Percentiles rank a stretch among this genome's conserved stretches.
phyloP scores from a whole-genome alignment of 2,113 vertebrate species.

The Sceloporus tristichus region DNA sequence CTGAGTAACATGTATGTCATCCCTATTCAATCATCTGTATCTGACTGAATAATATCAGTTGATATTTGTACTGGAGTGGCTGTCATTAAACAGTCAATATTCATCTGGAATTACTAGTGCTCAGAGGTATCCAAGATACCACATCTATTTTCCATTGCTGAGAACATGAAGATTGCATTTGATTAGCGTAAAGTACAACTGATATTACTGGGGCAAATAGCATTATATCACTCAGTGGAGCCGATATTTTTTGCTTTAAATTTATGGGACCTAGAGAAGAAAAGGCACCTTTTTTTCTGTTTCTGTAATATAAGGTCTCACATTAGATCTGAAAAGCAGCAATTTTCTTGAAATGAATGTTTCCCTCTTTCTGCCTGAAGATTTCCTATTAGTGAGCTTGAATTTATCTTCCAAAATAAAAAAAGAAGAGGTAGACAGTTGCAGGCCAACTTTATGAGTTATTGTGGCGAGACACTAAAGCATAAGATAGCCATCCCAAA shows the following conservation, averaged over 20 bases:
- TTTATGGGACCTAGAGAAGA: not conserved
- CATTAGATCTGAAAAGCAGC: slow-evolving; percentile 12
- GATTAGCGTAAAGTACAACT: slow-evolving; percentile 40
- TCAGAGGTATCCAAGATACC: not conserved
- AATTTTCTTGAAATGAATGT: not conserved
- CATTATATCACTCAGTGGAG: not conserved
- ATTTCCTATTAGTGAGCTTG: slow-evolving; percentile 21
- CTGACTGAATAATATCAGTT: not conserved
- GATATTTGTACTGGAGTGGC: slow-evolving; percentile 45
- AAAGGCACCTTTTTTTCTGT: slow-evolving; percentile 17
- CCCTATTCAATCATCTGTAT: slow-evolving; percentile 24
- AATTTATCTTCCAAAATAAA: not conserved
- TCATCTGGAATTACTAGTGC: slow-evolving; percentile 42
- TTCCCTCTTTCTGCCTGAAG: slow-evolving; percentile 13
- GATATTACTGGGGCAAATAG: not conserved
- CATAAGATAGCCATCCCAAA: not conserved
- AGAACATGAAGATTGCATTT: slow-evolving; percentile 21
- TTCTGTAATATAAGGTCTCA: not conserved
- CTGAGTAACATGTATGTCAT: not conserved
- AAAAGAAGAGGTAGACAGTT: not conserved
- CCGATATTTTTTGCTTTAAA: not conserved
- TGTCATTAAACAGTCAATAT: slow-evolving; percentile 61
- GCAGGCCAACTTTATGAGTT: not conserved
- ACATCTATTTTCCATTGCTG: accelerated
- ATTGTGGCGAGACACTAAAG: not conserved